Evolutionary conservation across 2,888 invertebrate species (phyloP).

Genomic region (Mimachlamys varia): DNA sequence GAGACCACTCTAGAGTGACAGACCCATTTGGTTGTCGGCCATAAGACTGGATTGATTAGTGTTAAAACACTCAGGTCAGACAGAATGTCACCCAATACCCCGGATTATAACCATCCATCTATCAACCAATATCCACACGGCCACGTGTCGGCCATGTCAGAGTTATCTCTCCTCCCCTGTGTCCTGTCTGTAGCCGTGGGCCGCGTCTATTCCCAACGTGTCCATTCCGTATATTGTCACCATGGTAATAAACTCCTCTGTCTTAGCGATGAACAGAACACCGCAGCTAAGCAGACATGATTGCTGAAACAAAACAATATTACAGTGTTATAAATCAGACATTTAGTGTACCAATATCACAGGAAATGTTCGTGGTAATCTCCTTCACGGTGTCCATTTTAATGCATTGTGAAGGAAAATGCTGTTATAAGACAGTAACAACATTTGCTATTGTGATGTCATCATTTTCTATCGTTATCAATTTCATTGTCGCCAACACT

Average conservation of each 20-base stretch:
- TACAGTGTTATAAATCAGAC: neutral
- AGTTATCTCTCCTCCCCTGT: neutral
- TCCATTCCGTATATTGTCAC: neutral
- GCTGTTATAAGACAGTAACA: no score
- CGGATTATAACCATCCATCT: neutral
- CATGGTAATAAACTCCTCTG: neutral
- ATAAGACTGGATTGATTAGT: neutral
- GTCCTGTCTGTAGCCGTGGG: neutral
- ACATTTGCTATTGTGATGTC: no score
- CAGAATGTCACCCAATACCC: neutral
- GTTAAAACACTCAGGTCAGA: conserved; percentile 19
- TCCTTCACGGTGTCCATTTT: no score
- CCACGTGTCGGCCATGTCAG: neutral
- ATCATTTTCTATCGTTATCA: no score
- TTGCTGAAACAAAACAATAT: neutral
- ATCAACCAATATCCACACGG: neutral
- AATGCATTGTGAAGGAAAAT: no score
- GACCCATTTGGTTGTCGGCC: neutral
- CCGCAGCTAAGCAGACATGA: neutral
- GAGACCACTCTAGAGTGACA: neutral
- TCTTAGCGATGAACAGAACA: neutral
- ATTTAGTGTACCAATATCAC: no score
- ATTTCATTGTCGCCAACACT: no score
- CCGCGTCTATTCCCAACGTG: neutral
- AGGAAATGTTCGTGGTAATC: no score